Evolutionary conservation across 2,888 invertebrate genomes (phyloP).

Genomic region (Helobdella robusta): DNA sequence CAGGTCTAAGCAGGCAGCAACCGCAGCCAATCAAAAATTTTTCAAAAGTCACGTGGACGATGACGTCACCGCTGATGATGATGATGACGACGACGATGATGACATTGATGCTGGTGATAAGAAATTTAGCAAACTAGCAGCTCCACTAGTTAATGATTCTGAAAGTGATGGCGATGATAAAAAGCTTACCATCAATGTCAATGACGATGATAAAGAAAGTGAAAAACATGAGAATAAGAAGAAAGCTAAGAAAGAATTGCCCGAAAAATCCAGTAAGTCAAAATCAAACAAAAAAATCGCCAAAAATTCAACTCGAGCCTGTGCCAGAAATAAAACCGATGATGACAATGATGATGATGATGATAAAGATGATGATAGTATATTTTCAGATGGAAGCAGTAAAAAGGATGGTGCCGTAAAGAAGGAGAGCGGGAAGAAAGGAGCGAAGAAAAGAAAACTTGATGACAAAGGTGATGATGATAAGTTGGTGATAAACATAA

Average conservation of each 20-base stretch:
- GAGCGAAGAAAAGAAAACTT: background rate
- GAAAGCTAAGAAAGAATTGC: background rate
- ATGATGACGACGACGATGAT: conserved; percentile 6
- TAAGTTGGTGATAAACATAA: background rate
- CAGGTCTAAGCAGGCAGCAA: background rate
- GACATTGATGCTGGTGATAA: background rate
- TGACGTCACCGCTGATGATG: too few species aligned
- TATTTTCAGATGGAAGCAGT: background rate
- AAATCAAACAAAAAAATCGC: background rate
- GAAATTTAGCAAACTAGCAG: too few species aligned
- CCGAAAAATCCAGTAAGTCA: background rate
- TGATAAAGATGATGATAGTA: background rate
- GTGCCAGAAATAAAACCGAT: background rate
- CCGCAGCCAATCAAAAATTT: too few species aligned
- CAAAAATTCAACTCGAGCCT: background rate
- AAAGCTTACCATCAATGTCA: background rate
- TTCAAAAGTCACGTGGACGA: background rate
- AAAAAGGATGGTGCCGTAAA: background rate
- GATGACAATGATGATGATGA: background rate
- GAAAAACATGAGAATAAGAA: background rate
- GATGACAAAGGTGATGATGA: background rate
- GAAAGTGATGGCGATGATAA: background rate
- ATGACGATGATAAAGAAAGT: background rate
- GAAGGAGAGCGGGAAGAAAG: background rate
- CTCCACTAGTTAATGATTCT: background rate